These are phyloP conservation scores for Tholera decimalis DNA, from an alignment of 2,888 invertebrate genomes.

Conservation along the genomic window DNA sequence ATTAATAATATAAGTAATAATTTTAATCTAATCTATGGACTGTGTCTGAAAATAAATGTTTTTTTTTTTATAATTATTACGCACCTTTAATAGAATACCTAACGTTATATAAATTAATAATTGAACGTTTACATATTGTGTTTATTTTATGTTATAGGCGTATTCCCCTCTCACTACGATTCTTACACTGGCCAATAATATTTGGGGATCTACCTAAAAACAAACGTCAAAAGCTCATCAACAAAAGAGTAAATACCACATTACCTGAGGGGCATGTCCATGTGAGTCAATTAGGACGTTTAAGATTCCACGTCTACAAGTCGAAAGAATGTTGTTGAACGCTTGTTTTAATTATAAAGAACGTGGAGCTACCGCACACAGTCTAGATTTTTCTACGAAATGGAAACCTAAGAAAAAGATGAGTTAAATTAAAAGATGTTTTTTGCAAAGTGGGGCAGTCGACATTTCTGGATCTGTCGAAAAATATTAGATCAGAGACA, in stretches of 20 bases:
- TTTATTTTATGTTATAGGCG: no score
- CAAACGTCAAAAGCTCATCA: neutral
- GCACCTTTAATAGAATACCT: no score
- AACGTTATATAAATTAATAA: no score
- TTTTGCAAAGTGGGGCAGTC: neutral
- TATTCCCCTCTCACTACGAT: no score
- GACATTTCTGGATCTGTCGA: neutral
- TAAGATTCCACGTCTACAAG: slow-evolving; percentile 31
- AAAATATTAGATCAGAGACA: neutral
- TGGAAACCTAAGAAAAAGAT: neutral
- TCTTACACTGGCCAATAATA: no score
- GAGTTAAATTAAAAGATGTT: neutral
- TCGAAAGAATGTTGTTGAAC: slow-evolving; percentile 34
- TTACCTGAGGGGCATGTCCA: neutral
- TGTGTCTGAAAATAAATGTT: no score
- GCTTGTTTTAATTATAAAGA: slow-evolving; percentile 31
- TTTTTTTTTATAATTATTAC: no score
- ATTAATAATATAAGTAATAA: no score
- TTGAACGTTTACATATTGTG: no score
- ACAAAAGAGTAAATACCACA: neutral
- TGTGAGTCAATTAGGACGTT: slow-evolving; percentile 22
- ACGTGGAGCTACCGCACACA: slow-evolving; percentile 16
- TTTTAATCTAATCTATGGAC: no score
- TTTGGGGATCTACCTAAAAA: neutral
- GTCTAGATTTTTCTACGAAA: slow-evolving; percentile 9